phyloP scores from a whole-genome alignment of 2,888 invertebrate species.

The Eupithecia dodoneata region DNA sequence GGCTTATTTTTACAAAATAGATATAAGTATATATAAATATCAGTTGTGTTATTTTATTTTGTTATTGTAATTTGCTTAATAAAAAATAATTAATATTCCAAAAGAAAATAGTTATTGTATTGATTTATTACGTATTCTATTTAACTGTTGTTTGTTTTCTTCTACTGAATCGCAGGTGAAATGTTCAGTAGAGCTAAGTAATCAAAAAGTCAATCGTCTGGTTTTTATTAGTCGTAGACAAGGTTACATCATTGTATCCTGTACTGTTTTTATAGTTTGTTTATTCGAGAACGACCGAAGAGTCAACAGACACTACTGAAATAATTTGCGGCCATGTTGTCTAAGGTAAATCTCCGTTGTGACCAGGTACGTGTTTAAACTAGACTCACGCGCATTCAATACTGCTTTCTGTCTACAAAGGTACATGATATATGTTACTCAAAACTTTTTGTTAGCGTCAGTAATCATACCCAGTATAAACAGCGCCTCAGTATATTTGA shows the following conservation, averaged over 20 bases:
- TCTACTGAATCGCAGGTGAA: neutral
- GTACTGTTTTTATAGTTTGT: conserved; percentile 4
- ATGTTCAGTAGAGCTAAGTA: neutral
- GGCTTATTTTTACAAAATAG: too few species aligned
- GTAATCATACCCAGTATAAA: conserved; percentile 1
- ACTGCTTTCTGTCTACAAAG: neutral
- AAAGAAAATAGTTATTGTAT: neutral
- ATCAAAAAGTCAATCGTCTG: neutral
- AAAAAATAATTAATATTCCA: too few species aligned
- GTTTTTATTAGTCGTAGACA: neutral
- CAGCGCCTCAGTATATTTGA: conserved; percentile 9
- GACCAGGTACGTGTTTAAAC: neutral
- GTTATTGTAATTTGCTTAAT: too few species aligned
- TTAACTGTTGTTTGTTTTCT: neutral
- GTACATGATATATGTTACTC: neutral
- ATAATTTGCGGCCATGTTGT: neutral
- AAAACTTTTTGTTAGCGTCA: neutral
- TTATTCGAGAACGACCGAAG: neutral
- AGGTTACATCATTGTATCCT: neutral
- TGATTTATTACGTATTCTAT: neutral
- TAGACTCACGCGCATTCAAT: neutral
- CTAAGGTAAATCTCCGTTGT: neutral
- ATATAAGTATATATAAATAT: too few species aligned
- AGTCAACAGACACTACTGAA: neutral
- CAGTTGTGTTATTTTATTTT: too few species aligned